Conservation (phyloP, 2,113 vertebrate species). For the Gobio gobio region DNA sequence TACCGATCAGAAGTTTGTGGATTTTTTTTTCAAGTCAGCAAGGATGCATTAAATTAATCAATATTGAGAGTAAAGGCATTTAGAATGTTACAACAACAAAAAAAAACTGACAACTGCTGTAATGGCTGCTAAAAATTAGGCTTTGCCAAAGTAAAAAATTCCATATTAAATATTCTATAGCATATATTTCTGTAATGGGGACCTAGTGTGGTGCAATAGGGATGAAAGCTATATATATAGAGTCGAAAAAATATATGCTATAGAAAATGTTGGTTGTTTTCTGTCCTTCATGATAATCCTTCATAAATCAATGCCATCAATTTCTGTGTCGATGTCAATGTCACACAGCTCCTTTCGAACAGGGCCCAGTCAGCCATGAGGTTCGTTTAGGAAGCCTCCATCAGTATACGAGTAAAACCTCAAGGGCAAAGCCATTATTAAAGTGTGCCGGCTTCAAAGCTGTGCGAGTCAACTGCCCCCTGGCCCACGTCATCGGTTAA, state of each 20-base stretch:
- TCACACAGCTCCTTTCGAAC: constrained; percentile 28
- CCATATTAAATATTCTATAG: no score
- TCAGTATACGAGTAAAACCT: constrained; percentile 39
- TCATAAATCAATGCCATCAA: constrained; percentile 38
- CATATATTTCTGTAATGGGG: no score
- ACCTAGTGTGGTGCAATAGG: no score
- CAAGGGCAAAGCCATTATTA: constrained; percentile 42
- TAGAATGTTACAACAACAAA: no score
- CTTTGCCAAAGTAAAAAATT: no score
- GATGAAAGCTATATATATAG: no score
- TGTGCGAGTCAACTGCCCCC: constrained; percentile 21
- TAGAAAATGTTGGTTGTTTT: constrained; percentile 12
- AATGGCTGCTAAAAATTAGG: no score
- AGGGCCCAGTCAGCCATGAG: constrained; percentile 32
- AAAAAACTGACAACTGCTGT: no score
- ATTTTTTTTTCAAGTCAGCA: no score
- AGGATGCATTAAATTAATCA: no score
- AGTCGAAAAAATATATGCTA: background rate
- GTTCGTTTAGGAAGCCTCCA: constrained; percentile 35
- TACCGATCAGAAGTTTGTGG: no score
- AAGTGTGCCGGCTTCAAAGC: background rate
- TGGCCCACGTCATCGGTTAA: constrained; percentile 17
- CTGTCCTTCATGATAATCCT: constrained; percentile 29
- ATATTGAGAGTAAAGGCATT: no score
- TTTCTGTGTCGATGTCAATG: constrained; percentile 37